Conservation (phyloP, 1,140 invertebrate genomes). For the Mizuhopecten yessoensis region DNA sequence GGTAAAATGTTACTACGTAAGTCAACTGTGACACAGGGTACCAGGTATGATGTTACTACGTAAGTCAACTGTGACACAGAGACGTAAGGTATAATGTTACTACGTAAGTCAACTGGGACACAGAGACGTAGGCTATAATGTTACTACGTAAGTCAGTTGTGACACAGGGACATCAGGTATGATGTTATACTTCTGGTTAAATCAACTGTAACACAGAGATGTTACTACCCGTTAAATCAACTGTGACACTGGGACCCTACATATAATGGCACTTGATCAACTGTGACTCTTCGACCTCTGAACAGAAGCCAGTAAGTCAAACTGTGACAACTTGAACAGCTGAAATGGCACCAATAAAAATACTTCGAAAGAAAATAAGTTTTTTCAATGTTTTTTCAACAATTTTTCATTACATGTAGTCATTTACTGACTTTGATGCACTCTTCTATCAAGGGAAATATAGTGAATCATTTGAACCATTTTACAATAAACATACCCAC, state of each 20-base stretch:
- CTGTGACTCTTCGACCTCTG: background rate
- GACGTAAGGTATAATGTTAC: too few species aligned
- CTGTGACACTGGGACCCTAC: background rate
- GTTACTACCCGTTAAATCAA: background rate
- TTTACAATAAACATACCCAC: too few species aligned
- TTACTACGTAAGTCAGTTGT: background rate
- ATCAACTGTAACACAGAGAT: background rate
- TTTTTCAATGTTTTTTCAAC: background rate
- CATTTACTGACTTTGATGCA: too few species aligned
- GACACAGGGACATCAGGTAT: background rate
- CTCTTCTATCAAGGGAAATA: too few species aligned
- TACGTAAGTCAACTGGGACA: background rate
- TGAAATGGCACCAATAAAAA: background rate
- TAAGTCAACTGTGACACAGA: background rate
- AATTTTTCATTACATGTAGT: too few species aligned
- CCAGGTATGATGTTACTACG: background rate
- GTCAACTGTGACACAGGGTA: background rate
- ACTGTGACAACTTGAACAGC: background rate
- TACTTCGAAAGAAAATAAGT: background rate
- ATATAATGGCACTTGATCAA: background rate
- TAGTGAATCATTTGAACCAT: too few species aligned
- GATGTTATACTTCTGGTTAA: background rate
- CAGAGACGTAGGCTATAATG: too few species aligned
- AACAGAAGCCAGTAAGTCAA: background rate
- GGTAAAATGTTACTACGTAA: background rate